A percentile compares a stretch with the other conserved stretches of the same genome.
Evolutionary conservation across 1,140 invertebrate species (phyloP).

Genomic region (Drosophila arawakana): DNA sequence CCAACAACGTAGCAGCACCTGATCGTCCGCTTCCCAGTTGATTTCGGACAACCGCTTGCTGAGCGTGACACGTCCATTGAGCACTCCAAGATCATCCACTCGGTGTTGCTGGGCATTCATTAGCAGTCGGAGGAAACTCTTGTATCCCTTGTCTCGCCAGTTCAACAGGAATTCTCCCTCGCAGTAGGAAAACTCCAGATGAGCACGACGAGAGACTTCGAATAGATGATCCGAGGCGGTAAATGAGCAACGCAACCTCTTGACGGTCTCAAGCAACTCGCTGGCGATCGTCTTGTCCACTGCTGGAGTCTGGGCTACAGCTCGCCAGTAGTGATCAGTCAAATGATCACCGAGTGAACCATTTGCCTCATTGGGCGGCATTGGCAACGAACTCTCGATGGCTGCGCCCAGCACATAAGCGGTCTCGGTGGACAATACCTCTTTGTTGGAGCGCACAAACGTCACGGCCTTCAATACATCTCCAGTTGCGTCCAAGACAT

Average conservation of each 20-base stretch:
- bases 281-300: conserved; percentile 70
- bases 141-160: conserved; percentile 88
- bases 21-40: conserved; percentile 71
- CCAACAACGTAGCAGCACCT: conserved; percentile 85
- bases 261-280: conserved; percentile 84
- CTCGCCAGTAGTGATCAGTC: conserved; percentile 71
- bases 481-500: conserved; percentile 84
- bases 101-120: conserved; percentile 66
- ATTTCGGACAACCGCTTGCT: conserved; percentile 85
- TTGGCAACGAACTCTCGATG: conserved; percentile 9
- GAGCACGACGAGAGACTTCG: conserved; percentile 86
- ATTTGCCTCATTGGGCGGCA: conserved; percentile 54
- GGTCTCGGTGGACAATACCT: conserved; percentile 67
- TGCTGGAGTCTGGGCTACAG: conserved; percentile 33
- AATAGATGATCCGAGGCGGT: conserved; percentile 87
- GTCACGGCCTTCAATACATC: conserved; percentile 44
- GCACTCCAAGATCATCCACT: conserved; percentile 50
- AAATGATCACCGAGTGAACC: conserved; percentile 85
- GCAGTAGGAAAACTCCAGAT: conserved; percentile 85
- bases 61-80: conserved; percentile 82
- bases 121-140: conserved; percentile 87
- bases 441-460: conserved; percentile 81
- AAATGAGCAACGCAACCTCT: conserved; percentile 85
- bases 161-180: conserved; percentile 86
- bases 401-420: conserved; percentile 43